Evolutionary conservation across 2,888 invertebrate species (phyloP).

Genomic region (Troides helena): DNA sequence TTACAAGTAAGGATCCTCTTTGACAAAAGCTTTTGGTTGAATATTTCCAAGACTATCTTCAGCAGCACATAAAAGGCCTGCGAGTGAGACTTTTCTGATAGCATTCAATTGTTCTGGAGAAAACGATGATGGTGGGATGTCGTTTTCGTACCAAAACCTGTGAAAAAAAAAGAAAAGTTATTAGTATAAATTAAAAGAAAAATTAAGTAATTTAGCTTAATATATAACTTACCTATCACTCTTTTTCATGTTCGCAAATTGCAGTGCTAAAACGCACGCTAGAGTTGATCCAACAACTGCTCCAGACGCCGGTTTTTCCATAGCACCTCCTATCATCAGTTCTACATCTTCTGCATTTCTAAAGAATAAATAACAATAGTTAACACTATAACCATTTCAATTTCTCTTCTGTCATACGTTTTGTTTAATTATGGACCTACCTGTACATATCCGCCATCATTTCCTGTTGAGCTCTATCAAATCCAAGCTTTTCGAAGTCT

Average conservation of each 20-base stretch:
- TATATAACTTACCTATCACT: conserved; percentile 82
- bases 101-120: conserved; percentile 88
- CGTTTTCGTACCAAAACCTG: conserved; percentile 97
- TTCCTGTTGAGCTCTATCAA: conserved; percentile 80
- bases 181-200: neutral
- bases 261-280: conserved; percentile 90
- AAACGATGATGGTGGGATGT: conserved; percentile 92
- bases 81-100: conserved; percentile 88
- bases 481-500: conserved; percentile 79
- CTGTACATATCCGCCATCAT: conserved; percentile 84
- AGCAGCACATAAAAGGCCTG: conserved; percentile 89
- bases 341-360: conserved; percentile 89
- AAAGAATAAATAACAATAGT: conserved; percentile 11
- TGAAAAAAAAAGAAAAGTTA: conserved; percentile 14
- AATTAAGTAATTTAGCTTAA: neutral
- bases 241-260: conserved; percentile 89
- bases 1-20: conserved; percentile 91
- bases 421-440: conserved; percentile 38
- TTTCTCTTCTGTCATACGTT: neutral
- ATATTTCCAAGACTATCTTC: conserved; percentile 84
- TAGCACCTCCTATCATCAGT: conserved; percentile 89
- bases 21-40: conserved; percentile 93
- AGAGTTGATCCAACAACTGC: conserved; percentile 93
- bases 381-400: neutral
- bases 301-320: conserved; percentile 89